Evolutionary conservation across 2,797 vertebrate species (phyloP), one percentile per base, ranked within the genome.

Genomic region (Sparus aurata): DNA sequence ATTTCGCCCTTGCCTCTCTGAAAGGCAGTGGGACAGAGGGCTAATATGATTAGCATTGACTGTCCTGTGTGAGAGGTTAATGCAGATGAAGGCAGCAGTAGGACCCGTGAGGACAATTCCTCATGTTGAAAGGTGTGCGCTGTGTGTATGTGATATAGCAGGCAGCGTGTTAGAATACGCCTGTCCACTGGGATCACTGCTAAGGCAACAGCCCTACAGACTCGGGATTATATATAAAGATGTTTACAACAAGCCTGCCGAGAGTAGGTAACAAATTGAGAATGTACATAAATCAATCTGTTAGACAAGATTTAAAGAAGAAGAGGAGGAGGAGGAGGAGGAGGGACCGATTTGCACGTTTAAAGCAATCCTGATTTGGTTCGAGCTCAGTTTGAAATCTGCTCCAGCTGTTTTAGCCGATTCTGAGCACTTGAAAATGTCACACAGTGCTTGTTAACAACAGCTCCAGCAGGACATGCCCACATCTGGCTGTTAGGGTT

Each of bases 21-120:
- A 89, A 80, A 88, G 84, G 75, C 83, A 80, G 75, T 16, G 54
- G 75, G 76, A 67, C 69, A 34, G 43, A 64, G 69, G 65, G 55
- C 74, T 87, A 89, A 92, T 86, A 89, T 91, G 91, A 93, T 93
- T 94, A 93, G 69, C 77, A 92, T 74, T 57, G 84, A 90, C 69
- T 68, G 22, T 55, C 25, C 47, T 75, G 57, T 43, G 63, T 87
- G 49, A 43, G 55, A 80, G 59, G 76, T 58, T 68, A 75, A 64
- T 6, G 1, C 55, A 82, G 54, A 64, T 66, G 63, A 68, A 67
- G 73, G 64, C 54, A 61, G 64, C 60, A 54, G 67, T 9, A 10
- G 43, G 59, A 73, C 41, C 52, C 12, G 0, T n/a, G 4, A 46
- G 63, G 67, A 77, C 17, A 46, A 54, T 30, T 53, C 25, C 58